These are phyloP conservation scores for Priocnemis perturbator DNA, from an alignment of 2,888 invertebrate genomes.

Conservation along the genomic window DNA sequence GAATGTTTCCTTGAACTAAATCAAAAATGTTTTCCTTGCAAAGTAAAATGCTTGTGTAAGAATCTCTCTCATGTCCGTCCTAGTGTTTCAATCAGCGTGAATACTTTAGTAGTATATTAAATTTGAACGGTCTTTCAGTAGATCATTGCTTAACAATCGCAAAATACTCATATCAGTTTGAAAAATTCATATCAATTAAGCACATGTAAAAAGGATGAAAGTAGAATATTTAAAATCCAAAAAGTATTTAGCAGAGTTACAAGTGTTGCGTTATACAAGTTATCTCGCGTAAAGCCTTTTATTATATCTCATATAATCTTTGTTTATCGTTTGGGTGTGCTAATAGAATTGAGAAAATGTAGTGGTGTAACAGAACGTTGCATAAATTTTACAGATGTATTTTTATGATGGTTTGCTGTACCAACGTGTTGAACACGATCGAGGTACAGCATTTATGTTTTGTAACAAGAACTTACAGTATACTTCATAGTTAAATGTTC, in stretches of 20 bases:
- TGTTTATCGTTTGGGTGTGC: no score
- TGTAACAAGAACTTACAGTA: slow-evolving; percentile 19
- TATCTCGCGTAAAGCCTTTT: no score
- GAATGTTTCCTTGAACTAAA: slow-evolving; percentile 8
- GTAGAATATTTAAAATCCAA: neutral
- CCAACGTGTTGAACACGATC: slow-evolving; percentile 4
- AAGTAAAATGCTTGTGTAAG: no score
- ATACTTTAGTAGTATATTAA: neutral
- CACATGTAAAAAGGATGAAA: no score
- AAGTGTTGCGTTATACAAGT: neutral
- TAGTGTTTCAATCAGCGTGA: slow-evolving; percentile 4
- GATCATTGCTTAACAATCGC: neutral
- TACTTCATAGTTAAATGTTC: slow-evolving; percentile 19
- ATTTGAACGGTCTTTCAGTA: slow-evolving; percentile 7
- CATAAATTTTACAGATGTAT: no score
- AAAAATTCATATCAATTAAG: slow-evolving; percentile 6
- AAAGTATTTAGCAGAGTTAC: slow-evolving; percentile 23
- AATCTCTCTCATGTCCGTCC: slow-evolving; percentile 17
- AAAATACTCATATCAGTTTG: neutral
- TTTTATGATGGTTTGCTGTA: neutral
- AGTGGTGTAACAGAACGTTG: no score
- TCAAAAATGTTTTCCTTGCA: no score
- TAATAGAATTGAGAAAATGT: no score
- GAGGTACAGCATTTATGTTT: slow-evolving; percentile 17
- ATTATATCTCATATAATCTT: no score